A percentile compares a stretch with the other conserved stretches of the same genome.
phyloP scores from a whole-genome alignment of 2,113 vertebrate genomes.

The Labeo catla region DNA sequence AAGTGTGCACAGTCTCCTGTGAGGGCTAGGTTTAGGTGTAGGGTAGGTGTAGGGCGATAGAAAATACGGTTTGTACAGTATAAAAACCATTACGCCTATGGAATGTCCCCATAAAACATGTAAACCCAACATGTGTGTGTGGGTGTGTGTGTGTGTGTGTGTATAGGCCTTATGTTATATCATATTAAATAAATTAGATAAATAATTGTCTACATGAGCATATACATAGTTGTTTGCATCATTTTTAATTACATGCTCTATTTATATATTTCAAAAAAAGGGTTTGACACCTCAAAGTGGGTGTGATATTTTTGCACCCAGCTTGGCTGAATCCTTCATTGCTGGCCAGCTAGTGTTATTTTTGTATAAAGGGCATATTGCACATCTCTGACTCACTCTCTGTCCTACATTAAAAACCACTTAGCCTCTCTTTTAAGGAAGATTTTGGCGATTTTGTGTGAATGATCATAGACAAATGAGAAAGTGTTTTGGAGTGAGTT shows the following conservation, averaged over 20 bases:
- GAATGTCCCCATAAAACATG: too few species aligned
- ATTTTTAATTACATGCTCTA: neutral
- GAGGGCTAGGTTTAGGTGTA: too few species aligned
- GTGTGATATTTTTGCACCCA: constrained; percentile 10
- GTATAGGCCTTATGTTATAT: too few species aligned
- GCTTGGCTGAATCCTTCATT: constrained; percentile 7
- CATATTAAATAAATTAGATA: neutral
- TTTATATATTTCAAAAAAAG: neutral
- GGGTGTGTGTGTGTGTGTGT: too few species aligned
- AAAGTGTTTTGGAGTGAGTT: neutral
- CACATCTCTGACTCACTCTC: constrained; percentile 36
- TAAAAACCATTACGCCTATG: too few species aligned
- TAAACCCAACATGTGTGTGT: too few species aligned
- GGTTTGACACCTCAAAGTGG: neutral
- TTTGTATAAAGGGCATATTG: constrained; percentile 7
- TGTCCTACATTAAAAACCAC: constrained; percentile 10
- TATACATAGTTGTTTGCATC: neutral
- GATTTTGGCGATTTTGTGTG: neutral
- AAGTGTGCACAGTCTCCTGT: too few species aligned
- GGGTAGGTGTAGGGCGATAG: too few species aligned
- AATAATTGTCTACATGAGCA: neutral
- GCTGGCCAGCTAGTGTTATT: constrained; percentile 36
- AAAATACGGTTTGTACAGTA: too few species aligned
- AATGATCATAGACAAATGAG: neutral
- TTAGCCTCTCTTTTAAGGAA: constrained; percentile 15